Percentiles rank a stretch among this genome's conserved stretches.
Evolutionary conservation across 1,140 invertebrate species (phyloP).

Genomic region (Zaprionus inermis): DNA sequence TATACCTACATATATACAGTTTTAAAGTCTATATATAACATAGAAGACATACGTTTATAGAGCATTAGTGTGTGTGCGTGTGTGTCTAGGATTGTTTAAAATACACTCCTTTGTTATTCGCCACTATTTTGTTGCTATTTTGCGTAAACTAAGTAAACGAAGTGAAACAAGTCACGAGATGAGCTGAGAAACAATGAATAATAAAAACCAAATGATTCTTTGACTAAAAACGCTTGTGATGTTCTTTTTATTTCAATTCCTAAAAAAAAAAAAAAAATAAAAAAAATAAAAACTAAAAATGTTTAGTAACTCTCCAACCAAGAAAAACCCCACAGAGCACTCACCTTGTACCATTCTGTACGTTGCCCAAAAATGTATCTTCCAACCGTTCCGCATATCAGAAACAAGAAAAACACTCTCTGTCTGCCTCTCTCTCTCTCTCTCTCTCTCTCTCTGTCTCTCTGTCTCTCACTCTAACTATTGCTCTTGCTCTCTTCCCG

Average conservation of each 20-base stretch:
- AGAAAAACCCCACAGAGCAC: constrained; percentile 70
- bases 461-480: background rate
- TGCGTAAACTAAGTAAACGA: constrained; percentile 34
- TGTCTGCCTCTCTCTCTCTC: background rate
- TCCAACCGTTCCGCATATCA: constrained; percentile 39
- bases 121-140: constrained; percentile 57
- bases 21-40: constrained; percentile 1
- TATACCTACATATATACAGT: constrained; percentile 9
- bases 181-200: constrained; percentile 74
- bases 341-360: constrained; percentile 58
- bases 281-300: constrained; percentile 27
- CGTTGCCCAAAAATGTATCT: constrained; percentile 47
- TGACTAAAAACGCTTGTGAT: constrained; percentile 83
- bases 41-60: constrained; percentile 3
- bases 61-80: constrained; percentile 10
- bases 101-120: constrained; percentile 17
- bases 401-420: constrained; percentile 13
- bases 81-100: constrained; percentile 29
- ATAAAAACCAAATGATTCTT: constrained; percentile 80
- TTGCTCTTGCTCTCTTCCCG: constrained; percentile 15
- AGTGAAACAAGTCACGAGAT: constrained; percentile 32
- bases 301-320: constrained; percentile 31
- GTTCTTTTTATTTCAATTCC: constrained; percentile 80
- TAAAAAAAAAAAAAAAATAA: constrained; percentile 26
- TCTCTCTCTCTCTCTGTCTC: background rate